Evolutionary conservation across 2,797 vertebrate species (phyloP), one percentile per base, ranked within the genome.

Genomic region (Zenarchopterus dispar): DNA sequence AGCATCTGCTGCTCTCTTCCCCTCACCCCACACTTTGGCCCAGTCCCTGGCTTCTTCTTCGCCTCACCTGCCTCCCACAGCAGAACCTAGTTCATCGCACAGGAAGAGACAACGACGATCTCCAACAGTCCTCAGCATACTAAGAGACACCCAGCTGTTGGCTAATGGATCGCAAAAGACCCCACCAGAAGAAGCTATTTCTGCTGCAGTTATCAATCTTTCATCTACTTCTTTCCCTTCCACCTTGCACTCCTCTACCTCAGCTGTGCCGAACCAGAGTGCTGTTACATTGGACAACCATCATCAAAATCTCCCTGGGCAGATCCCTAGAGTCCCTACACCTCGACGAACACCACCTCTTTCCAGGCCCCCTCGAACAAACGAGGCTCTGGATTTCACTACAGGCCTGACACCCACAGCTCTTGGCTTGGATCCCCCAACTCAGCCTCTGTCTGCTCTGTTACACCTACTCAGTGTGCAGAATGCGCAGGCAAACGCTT

Each of bases 391-490:
- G 73, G 92, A 93, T 67, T 88, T 90, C 87, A 92, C 89, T 81
- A 92, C 86, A 62, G 64, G 83, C 52, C 42, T 67, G 57, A 59
- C 68, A 17, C 62, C 73, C 18, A 44, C 68, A 31, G 76, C 82
- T 39, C 77, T 89, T 8, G 61, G 77, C 42, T 74, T 90, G 77
- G 91, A 92, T 61, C 87, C 88, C 79, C 91, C 93, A 26, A 89
- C 91, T 54, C 84, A 93, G 77, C 91, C 93, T 10, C 80, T 94
- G 23, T 94, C 94, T 13, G 92, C 93, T 49, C 73, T 95, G 50
- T 84, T 95, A 43, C 93, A 93, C 84, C 83, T 94, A 44, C 91
- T 95, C 50, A 93, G 92, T 67, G 91, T 93, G 56, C 93, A 94
- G 82, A 94, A 84, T 42, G 87, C 90, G 0, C 93, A 94, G 57